Evolutionary conservation across 2,888 invertebrate species (phyloP), one percentile per base, ranked within the genome.

Genomic region (Pharmacophagus antenor): DNA sequence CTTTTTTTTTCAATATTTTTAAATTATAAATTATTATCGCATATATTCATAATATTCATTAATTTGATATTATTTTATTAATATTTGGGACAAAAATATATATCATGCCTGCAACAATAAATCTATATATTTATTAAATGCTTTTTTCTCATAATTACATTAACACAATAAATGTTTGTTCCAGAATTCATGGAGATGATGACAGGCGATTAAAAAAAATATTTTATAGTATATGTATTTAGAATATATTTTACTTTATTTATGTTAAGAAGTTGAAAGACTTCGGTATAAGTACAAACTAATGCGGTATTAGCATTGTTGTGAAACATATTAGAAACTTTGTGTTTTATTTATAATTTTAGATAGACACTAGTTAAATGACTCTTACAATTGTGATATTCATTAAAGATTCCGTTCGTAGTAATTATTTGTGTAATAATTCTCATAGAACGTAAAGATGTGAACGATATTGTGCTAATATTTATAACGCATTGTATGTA

Each of bases 111-210:
- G n/a, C n/a, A n/a, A n/a, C n/a, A n/a, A n/a, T n/a, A n/a, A n/a
- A n/a, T n/a, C n/a, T n/a, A n/a, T n/a, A n/a, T n/a, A n/a, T n/a
- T n/a, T n/a, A n/a, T n/a, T n/a, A n/a, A n/a, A n/a, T n/a, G n/a
- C n/a, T n/a, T n/a, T n/a, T n/a, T n/a, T 37, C 18, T 44, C 18
- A n/a, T 42, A 42, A 8, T 18, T 44, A n/a, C 1, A 4, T 42
- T 42, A 15, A n/a, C 10, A 23, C 0, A 42, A 27, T 58, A 67
- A 66, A 66, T 57, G 63, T 71, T 81, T 72, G 69, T 92, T 92
- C 58, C 92, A 96, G 96, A 97, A 92, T 97, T 97, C 92, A 97
- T 97, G 96, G 96, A 97, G 91, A 96, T 97, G 96, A 97, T 96
- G 96, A 96, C 96, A 78, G 96, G 96, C 76, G 96, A 96, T 86